phyloP scores from a whole-genome alignment of 2,113 vertebrate genomes.

The Hirundichthys speculiger region DNA sequence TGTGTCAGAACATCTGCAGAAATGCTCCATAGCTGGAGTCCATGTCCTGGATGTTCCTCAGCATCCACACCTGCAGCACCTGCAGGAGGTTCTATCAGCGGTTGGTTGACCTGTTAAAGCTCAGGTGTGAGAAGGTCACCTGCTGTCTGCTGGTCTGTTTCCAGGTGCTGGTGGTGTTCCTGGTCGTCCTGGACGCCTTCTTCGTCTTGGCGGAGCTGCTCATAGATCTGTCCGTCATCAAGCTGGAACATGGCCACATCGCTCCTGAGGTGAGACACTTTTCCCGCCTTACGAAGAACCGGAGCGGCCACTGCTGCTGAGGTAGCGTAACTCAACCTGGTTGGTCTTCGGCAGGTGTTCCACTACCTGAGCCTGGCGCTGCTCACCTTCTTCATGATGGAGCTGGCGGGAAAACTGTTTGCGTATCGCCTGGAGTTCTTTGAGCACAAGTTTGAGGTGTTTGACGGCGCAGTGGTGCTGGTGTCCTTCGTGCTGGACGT shows the following conservation, averaged over 20 bases:
- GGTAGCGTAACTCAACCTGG: neutral
- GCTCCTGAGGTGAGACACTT: conserved; percentile 80
- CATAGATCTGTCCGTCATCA: conserved; percentile 89
- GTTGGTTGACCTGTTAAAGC: too few species aligned
- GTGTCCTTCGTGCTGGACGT: conserved; percentile 92
- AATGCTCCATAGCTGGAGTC: too few species aligned
- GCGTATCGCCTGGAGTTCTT: conserved; percentile 91
- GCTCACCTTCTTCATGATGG: conserved; percentile 90
- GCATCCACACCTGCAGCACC: too few species aligned
- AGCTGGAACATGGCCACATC: conserved; percentile 76
- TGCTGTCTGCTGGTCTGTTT: neutral
- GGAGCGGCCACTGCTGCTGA: neutral
- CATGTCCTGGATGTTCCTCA: too few species aligned
- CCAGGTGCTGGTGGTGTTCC: conserved; percentile 88
- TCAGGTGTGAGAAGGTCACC: neutral
- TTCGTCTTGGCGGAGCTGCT: conserved; percentile 92
- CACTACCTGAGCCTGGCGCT: conserved; percentile 91
- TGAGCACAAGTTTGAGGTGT: conserved; percentile 94
- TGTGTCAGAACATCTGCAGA: too few species aligned
- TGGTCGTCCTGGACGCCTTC: conserved; percentile 92
- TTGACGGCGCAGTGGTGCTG: conserved; percentile 88
- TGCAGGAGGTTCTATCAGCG: too few species aligned
- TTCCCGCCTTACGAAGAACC: neutral
- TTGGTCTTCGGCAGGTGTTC: conserved; percentile 83
- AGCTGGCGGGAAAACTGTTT: conserved; percentile 88